phyloP scores from a whole-genome alignment of 2,888 invertebrate species.

The Digitonthophagus gazella region DNA sequence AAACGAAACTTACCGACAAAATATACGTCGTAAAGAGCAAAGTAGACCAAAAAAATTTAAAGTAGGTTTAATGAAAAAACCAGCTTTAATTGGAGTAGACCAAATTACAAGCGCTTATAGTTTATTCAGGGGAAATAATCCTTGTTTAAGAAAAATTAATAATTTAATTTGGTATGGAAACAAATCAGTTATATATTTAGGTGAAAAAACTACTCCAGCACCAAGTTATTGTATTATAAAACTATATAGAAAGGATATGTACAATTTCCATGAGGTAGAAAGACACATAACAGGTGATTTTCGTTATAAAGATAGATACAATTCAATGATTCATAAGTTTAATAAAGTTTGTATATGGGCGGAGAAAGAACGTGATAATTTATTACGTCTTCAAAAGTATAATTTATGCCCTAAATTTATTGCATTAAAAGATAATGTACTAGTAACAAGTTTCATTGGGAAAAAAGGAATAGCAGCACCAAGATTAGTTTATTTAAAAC shows the following conservation, averaged over 20 bases:
- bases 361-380: conserved; percentile 94
- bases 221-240: conserved; percentile 65
- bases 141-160: conserved; percentile 59
- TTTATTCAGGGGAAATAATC: background rate
- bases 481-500: conserved; percentile 70
- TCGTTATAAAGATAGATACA: conserved; percentile 76
- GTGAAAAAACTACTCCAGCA: background rate
- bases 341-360: conserved; percentile 94
- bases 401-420: conserved; percentile 83
- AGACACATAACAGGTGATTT: conserved; percentile 93
- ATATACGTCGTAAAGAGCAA: background rate
- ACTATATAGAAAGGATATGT: conserved; percentile 91
- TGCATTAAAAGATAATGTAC: conserved; percentile 76
- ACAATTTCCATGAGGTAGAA: conserved; percentile 91
- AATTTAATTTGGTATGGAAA: conserved; percentile 87
- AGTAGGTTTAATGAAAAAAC: background rate
- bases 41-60: background rate
- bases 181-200: conserved; percentile 15
- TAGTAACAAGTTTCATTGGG: conserved; percentile 92
- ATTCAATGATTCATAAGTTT: conserved; percentile 84
- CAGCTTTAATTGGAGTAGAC: background rate
- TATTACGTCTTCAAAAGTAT: conserved; percentile 75
- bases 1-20: background rate
- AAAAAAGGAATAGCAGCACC: conserved; percentile 75
- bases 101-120: background rate